Percentiles rank a stretch among this genome's conserved stretches.
Conservation (phyloP, 2,888 invertebrate species). For the Elaeidobius kamerunicus region DNA sequence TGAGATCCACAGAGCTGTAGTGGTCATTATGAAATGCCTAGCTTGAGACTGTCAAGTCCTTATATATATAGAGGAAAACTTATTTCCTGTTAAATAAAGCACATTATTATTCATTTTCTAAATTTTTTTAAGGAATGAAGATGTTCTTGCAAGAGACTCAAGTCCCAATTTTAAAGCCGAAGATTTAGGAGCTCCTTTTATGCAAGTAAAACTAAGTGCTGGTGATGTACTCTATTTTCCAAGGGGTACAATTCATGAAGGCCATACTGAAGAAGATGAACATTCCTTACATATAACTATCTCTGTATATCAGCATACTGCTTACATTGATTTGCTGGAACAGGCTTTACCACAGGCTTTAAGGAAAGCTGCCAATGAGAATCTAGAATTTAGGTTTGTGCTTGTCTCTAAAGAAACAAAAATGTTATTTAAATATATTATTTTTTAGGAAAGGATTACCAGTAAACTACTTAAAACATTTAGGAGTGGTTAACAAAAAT, state of each 20-base stretch:
- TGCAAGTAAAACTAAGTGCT: conserved; percentile 75
- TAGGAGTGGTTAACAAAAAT: conserved; percentile 68
- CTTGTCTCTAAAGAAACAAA: not conserved
- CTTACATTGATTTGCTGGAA: conserved; percentile 87
- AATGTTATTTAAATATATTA: not conserved
- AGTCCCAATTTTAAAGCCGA: conserved; percentile 72
- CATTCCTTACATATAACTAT: conserved; percentile 95
- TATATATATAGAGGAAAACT: too few species aligned
- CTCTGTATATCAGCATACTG: conserved; percentile 86
- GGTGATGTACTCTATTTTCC: conserved; percentile 96
- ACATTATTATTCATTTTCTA: too few species aligned
- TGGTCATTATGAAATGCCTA: too few species aligned
- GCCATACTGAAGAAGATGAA: conserved; percentile 64
- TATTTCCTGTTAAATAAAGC: too few species aligned
- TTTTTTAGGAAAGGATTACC: conserved; percentile 66
- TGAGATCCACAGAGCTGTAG: too few species aligned
- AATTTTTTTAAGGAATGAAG: conserved; percentile 23
- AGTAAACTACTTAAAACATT: conserved; percentile 67
- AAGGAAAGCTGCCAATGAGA: conserved; percentile 65
- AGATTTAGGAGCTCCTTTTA: conserved; percentile 75
- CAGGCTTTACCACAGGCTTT: conserved; percentile 74
- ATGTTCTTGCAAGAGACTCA: conserved; percentile 72
- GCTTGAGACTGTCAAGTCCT: too few species aligned
- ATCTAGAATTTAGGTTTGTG: conserved; percentile 59
- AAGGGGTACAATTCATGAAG: conserved; percentile 84